Percentiles rank a stretch among this genome's conserved stretches.
These are phyloP conservation scores for Strigops habroptila DNA, from an alignment of 2,113 vertebrate genomes.

Conservation along the genomic window DNA sequence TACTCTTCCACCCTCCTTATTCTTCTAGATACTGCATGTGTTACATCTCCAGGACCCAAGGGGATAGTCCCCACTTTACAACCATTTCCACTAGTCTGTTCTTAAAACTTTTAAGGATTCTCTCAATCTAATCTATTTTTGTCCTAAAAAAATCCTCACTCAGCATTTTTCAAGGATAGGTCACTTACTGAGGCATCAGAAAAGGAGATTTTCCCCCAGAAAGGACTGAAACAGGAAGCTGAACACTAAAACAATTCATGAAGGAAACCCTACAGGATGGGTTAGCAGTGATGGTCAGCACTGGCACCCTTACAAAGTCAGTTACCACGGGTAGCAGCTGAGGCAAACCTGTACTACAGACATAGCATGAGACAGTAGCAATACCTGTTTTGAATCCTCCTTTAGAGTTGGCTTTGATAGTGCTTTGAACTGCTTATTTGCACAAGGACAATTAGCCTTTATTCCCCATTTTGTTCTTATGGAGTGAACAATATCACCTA, in stretches of 20 bases:
- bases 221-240: neutral
- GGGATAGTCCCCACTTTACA: neutral
- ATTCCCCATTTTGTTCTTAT: conserved; percentile 81
- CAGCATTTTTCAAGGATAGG: neutral
- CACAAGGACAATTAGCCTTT: conserved; percentile 82
- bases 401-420: conserved; percentile 74
- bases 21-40: neutral
- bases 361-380: neutral
- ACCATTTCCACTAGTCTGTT: neutral
- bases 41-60: neutral
- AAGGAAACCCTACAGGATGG: neutral
- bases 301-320: neutral
- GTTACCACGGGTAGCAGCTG: accelerated
- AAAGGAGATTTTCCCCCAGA: neutral
- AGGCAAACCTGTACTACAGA: neutral
- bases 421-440: conserved; percentile 74
- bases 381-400: conserved; percentile 79
- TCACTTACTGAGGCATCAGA: neutral
- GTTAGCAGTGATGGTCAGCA: neutral
- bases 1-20: neutral
- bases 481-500: conserved; percentile 81
- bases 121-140: neutral
- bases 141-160: neutral
- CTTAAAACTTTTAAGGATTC: neutral
- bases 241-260: neutral